phyloP scores from a whole-genome alignment of 2,888 invertebrate species.

The Ashinkailepas kermadecensis region DNA sequence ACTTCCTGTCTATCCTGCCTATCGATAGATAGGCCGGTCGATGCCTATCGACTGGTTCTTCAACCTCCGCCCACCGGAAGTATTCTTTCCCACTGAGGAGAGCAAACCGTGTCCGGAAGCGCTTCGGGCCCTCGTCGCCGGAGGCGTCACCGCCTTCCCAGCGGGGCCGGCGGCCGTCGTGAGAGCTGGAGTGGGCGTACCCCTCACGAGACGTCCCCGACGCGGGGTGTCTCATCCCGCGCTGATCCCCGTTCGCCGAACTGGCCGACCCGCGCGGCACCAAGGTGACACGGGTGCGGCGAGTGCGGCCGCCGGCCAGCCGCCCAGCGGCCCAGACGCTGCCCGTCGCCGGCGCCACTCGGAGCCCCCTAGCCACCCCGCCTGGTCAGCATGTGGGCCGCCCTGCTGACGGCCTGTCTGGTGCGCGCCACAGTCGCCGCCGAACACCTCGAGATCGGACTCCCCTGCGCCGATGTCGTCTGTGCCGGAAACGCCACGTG shows the following conservation, averaged over 20 bases:
- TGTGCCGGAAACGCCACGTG: slow-evolving; percentile 15
- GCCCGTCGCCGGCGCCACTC: not conserved
- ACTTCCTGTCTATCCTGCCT: too few relatives aligned
- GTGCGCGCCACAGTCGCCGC: not conserved
- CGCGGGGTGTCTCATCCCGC: not conserved
- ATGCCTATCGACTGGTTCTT: too few relatives aligned
- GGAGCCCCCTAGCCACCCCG: not conserved
- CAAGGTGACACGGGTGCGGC: not conserved
- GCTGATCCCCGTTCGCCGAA: not conserved
- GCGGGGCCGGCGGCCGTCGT: too few relatives aligned
- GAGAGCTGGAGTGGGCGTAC: too few relatives aligned
- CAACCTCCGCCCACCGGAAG: too few relatives aligned
- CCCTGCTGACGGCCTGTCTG: not conserved
- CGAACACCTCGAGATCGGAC: not conserved
- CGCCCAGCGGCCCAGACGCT: not conserved
- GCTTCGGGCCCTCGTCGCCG: too few relatives aligned
- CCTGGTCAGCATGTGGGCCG: not conserved
- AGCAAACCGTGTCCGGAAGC: too few relatives aligned
- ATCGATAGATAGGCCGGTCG: too few relatives aligned
- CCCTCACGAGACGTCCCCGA: not conserved
- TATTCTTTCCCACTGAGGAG: too few relatives aligned
- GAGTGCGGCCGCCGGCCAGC: not conserved
- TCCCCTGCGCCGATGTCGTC: not conserved
- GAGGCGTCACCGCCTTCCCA: too few relatives aligned
- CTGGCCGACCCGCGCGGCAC: not conserved